Evolutionary conservation across 2,797 vertebrate genomes (phyloP), one percentile per base, ranked within the genome.

Genomic region (Epinephelus coioides): DNA sequence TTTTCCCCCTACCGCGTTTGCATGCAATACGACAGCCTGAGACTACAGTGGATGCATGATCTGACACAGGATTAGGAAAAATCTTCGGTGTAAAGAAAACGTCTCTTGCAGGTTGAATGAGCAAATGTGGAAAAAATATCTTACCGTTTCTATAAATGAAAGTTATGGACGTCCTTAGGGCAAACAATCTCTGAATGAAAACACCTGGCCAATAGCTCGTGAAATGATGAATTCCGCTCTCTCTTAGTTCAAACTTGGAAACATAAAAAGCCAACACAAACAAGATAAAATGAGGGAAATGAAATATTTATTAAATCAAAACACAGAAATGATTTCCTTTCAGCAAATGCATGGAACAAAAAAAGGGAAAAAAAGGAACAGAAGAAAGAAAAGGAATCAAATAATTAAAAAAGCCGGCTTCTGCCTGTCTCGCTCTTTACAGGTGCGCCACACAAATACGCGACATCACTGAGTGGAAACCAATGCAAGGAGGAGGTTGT

Each of bases 351-450:
- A 92, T 92, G 86, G 82, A 93, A 92, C 83, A 88, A 92, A 95
- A 90, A 30, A 30, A 30, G 87, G 91, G 91, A 90, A 94, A 93
- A 94, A 94, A 93, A 40, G 38, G 76, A 95, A 96, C 91, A 93
- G 93, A 94, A 94, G 90, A 96, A 96, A 96, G 89, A 97, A 94
- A 95, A 94, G 88, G 94, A 96, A 96, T 92, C 94, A 95, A 96
- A 95, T 95, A 86, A 95, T 95, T 94, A 93, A 94, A 94, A 94
- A 95, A 95, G 94, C 94, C 95, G 94, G 92, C 92, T 94, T 93
- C 90, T 94, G 94, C 94, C 95, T 93, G 94, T 96, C 95, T 95
- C 94, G 94, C 95, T 96, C 95, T 95, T 97, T 95, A 97, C 94
- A 96, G 94, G 94, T 95, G 96, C 95, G 94, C 94, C 95, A 94